phyloP scores from a whole-genome alignment of 2,888 invertebrate genomes.

The Eupeodes latifasciatus region DNA sequence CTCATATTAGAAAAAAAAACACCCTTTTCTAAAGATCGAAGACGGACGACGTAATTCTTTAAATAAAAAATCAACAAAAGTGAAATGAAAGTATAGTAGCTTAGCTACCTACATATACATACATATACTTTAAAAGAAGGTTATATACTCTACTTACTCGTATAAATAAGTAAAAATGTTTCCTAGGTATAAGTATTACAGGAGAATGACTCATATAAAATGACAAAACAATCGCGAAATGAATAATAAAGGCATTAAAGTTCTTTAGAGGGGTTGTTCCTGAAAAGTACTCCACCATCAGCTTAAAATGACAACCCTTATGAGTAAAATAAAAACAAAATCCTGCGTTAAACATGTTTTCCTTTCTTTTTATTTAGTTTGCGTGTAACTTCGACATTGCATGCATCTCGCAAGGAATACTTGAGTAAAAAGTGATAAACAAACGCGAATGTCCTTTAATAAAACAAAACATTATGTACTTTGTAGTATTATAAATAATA shows the following conservation, averaged over 20 bases:
- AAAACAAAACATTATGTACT: neutral
- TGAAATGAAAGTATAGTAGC: neutral
- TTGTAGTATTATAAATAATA: neutral
- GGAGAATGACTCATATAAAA: conserved; percentile 28
- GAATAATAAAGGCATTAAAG: conserved; percentile 26
- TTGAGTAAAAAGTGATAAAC: neutral
- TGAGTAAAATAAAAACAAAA: neutral
- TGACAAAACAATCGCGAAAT: neutral
- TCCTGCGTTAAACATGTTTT: conserved; percentile 38
- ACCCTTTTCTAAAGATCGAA: neutral
- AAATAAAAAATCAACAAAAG: neutral
- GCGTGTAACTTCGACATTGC: conserved; percentile 39
- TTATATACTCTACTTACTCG: neutral
- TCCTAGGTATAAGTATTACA: neutral
- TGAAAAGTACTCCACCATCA: conserved; percentile 15
- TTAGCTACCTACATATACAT: too few species aligned
- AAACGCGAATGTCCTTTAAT: neutral
- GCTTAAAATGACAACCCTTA: conserved; percentile 35
- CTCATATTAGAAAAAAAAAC: neutral
- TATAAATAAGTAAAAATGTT: neutral
- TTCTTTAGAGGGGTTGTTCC: conserved; percentile 20
- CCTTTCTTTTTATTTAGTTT: conserved; percentile 34
- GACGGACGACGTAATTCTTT: conserved; percentile 3
- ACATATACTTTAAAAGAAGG: too few species aligned
- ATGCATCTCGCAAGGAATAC: neutral